A percentile compares a stretch with the other conserved stretches of the same genome.
These are phyloP conservation scores for Heliothis subflexa DNA, from an alignment of 1,140 invertebrate species.

Conservation along the genomic window DNA sequence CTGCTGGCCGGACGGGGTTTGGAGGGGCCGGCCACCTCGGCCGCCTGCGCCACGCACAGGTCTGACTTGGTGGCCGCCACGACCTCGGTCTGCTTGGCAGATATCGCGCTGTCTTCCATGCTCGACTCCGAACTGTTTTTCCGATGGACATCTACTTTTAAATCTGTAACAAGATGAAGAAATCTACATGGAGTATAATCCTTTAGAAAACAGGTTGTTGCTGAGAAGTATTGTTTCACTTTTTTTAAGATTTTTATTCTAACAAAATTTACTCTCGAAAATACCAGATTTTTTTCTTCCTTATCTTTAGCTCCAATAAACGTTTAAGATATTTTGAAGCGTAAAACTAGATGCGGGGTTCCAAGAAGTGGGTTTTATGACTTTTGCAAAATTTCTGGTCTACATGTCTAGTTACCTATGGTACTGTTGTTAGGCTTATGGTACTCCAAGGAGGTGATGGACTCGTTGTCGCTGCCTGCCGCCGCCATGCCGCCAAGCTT, in stretches of 20 bases:
- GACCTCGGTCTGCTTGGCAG: conserved; percentile 68
- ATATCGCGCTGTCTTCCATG: conserved; percentile 78
- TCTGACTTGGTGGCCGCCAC: conserved; percentile 76
- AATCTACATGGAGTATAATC: not conserved
- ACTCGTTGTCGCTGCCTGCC: conserved; percentile 86
- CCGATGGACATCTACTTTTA: conserved; percentile 96
- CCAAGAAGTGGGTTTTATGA: too few species aligned
- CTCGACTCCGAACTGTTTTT: conserved; percentile 96
- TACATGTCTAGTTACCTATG: conserved; percentile 86
- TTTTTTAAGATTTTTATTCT: too few species aligned
- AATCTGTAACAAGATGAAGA: conserved; percentile 87
- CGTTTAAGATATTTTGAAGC: too few species aligned
- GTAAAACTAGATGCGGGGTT: too few species aligned
- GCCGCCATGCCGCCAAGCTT: conserved; percentile 71
- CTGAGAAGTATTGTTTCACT: not conserved
- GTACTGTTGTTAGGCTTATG: conserved; percentile 89
- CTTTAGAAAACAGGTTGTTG: not conserved
- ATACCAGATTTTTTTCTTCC: too few species aligned
- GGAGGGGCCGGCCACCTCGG: conserved; percentile 66
- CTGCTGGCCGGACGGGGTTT: conserved; percentile 73
- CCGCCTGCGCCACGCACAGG: conserved; percentile 70
- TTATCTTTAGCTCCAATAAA: too few species aligned
- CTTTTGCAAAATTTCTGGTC: not conserved
- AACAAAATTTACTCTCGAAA: too few species aligned
- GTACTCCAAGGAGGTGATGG: conserved; percentile 88